A percentile compares a stretch with the other conserved stretches of the same genome.
These are phyloP conservation scores for Vidua macroura DNA, from an alignment of 2,113 vertebrate genomes.

Conservation along the genomic window DNA sequence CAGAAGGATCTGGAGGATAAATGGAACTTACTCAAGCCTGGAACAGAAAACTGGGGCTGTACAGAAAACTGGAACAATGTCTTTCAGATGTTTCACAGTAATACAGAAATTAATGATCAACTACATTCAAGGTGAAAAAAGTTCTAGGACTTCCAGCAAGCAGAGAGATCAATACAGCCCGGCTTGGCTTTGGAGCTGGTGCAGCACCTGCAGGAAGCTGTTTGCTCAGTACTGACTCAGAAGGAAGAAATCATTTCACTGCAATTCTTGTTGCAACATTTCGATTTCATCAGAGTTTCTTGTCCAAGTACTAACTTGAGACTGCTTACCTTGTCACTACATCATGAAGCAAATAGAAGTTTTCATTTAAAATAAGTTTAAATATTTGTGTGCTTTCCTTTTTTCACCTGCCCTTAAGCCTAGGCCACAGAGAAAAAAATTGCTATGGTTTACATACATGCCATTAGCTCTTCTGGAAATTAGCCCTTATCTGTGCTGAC, in stretches of 20 bases:
- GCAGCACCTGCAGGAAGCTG: not conserved
- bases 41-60: not conserved
- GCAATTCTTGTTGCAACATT: conserved; percentile 35
- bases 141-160: not conserved
- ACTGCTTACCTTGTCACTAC: not conserved
- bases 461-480: not conserved
- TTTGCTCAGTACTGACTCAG: conserved; percentile 45
- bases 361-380: not conserved
- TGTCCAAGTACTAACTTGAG: not conserved
- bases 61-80: not conserved
- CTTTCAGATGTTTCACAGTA: not conserved
- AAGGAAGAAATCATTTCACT: not conserved
- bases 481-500: not conserved
- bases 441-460: not conserved
- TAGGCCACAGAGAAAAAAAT: not conserved
- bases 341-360: not conserved
- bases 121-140: not conserved
- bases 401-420: not conserved
- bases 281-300: not conserved
- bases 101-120: not conserved
- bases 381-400: not conserved
- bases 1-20: not conserved
- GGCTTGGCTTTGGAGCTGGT: not conserved
- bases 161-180: not conserved
- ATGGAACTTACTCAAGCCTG: not conserved